Conservation (phyloP, 2,888 invertebrate species). For the Caenorhabditis sinica region DNA sequence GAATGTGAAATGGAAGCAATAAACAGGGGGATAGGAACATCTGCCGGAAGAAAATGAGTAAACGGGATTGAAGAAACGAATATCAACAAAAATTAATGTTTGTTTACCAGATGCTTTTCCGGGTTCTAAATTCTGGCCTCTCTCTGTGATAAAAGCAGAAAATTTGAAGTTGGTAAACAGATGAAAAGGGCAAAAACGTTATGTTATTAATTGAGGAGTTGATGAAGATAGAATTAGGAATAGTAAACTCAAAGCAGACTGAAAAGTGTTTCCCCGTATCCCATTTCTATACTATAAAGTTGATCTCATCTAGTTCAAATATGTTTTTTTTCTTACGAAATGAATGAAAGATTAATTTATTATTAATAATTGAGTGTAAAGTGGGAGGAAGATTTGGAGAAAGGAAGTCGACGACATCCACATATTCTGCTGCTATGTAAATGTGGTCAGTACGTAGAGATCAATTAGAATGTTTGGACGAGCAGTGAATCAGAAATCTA, state of each 20-base stretch:
- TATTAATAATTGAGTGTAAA: conserved; percentile 46
- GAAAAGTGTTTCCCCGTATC: conserved; percentile 9
- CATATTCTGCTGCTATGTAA: conserved; percentile 14
- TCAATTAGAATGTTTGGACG: conserved; percentile 45
- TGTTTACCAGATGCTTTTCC: conserved; percentile 60
- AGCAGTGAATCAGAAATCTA: conserved; percentile 38
- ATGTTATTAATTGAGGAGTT: too few species aligned
- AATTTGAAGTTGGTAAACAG: conserved; percentile 2
- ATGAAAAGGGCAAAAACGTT: background rate
- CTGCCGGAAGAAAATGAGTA: conserved; percentile 59
- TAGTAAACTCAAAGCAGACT: background rate
- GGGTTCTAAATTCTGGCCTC: background rate
- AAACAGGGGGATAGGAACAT: conserved; percentile 24
- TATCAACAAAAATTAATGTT: conserved; percentile 56
- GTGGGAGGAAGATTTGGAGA: conserved; percentile 6
- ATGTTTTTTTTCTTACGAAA: conserved; percentile 15
- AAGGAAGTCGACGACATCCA: conserved; percentile 13
- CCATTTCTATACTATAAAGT: background rate
- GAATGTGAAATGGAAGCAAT: conserved; percentile 45
- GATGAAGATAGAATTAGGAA: conserved; percentile 32
- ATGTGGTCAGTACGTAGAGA: conserved; percentile 48
- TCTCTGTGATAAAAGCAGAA: conserved; percentile 15
- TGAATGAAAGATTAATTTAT: conserved; percentile 48
- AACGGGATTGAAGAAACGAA: conserved; percentile 37
- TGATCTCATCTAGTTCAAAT: conserved; percentile 14